These are phyloP conservation scores for Aproaerema taeniolella DNA, from an alignment of 2,888 invertebrate genomes.

Conservation along the genomic window DNA sequence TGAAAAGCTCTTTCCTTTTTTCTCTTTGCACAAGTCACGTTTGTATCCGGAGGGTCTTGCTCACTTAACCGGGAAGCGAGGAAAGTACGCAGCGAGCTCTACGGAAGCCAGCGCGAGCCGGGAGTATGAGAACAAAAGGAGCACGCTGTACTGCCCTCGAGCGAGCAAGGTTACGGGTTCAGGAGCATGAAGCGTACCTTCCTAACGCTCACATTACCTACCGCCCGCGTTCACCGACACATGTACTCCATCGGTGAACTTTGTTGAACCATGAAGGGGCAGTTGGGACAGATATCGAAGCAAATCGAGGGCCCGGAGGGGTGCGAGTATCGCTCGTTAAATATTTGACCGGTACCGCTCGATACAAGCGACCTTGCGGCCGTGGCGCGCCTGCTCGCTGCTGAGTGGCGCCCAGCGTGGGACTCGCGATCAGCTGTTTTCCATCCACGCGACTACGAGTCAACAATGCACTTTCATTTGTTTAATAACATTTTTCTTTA, in stretches of 20 bases:
- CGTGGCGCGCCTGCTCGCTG: constrained; percentile 42
- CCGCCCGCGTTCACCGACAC: too few relatives aligned
- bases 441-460: constrained; percentile 4
- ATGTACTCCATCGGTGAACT: too few relatives aligned
- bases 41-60: constrained; percentile 21
- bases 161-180: constrained; percentile 18
- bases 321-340: constrained; percentile 37
- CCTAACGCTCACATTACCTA: constrained; percentile 10
- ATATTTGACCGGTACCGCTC: constrained; percentile 55
- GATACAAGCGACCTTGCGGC: constrained; percentile 54
- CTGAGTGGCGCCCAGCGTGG: constrained; percentile 40
- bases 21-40: constrained; percentile 13
- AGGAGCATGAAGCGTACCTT: constrained; percentile 13
- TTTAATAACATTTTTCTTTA: background rate
- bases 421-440: constrained; percentile 47
- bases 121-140: constrained; percentile 34
- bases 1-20: constrained; percentile 15
- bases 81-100: constrained; percentile 24
- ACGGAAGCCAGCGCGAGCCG: constrained; percentile 28
- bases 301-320: constrained; percentile 13
- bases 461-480: background rate
- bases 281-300: constrained; percentile 5
- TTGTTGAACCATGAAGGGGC: constrained; percentile 12
- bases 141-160: constrained; percentile 23
- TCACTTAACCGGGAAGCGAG: constrained; percentile 19